phyloP scores from a whole-genome alignment of 2,888 invertebrate genomes.

The Diplolepis rosae region DNA sequence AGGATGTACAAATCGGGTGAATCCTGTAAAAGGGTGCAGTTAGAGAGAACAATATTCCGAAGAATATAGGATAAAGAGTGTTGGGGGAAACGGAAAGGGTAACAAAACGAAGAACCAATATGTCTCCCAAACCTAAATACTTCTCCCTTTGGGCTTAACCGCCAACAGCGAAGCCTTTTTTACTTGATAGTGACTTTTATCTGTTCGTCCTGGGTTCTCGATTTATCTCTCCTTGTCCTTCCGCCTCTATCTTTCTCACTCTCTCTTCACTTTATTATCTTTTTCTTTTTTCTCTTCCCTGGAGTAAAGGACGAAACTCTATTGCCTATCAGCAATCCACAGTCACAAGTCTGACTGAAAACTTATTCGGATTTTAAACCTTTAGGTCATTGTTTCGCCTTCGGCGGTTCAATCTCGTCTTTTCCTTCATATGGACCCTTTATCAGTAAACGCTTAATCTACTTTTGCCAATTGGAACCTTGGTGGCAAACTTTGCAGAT shows the following conservation, averaged over 20 bases:
- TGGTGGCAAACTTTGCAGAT: too few relatives aligned
- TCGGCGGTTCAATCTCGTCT: constrained; percentile 41
- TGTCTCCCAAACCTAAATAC: constrained; percentile 55
- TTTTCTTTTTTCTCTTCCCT: too few relatives aligned
- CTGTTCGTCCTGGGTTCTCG: constrained; percentile 59
- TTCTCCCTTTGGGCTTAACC: constrained; percentile 40
- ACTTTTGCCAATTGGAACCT: too few relatives aligned
- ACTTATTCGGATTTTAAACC: constrained; percentile 50
- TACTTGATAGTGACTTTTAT: constrained; percentile 70
- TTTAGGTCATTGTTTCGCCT: constrained; percentile 45
- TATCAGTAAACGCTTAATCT: constrained; percentile 44
- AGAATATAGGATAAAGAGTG: too few relatives aligned
- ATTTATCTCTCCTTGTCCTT: constrained; percentile 61
- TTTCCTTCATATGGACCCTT: constrained; percentile 48
- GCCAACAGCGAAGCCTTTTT: constrained; percentile 59
- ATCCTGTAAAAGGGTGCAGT: too few relatives aligned
- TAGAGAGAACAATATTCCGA: too few relatives aligned
- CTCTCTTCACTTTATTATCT: too few relatives aligned
- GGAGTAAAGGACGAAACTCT: constrained; percentile 46
- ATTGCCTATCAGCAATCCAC: constrained; percentile 65
- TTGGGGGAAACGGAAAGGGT: too few relatives aligned
- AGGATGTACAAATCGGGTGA: too few relatives aligned
- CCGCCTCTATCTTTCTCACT: constrained; percentile 33
- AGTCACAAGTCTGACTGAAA: constrained; percentile 42
- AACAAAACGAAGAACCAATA: constrained; percentile 62